phyloP scores from a whole-genome alignment of 2,113 vertebrate genomes.

The Odocoileus hemionus region DNA sequence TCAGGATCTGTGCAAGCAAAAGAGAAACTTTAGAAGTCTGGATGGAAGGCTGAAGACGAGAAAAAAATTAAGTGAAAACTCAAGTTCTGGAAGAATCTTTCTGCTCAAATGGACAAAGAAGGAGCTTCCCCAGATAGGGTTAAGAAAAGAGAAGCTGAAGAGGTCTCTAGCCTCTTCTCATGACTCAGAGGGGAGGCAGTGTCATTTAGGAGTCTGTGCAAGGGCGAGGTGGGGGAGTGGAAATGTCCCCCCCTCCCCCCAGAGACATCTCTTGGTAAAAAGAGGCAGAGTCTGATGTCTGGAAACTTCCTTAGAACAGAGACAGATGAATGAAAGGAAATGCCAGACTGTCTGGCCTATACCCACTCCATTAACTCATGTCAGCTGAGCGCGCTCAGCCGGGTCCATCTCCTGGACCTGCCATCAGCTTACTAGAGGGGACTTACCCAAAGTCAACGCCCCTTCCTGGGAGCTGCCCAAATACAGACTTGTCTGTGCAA shows the following conservation, averaged over 20 bases:
- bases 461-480: neutral
- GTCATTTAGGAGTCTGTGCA: neutral
- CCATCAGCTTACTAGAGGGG: neutral
- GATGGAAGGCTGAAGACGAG: neutral
- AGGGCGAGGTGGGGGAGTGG: neutral
- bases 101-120: constrained; percentile 52
- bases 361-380: neutral
- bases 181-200: neutral
- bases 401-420: neutral
- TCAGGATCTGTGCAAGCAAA: constrained; percentile 11
- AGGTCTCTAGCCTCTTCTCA: neutral
- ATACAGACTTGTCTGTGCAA: neutral
- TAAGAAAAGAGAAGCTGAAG: neutral
- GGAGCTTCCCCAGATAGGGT: neutral
- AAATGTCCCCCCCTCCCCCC: neutral
- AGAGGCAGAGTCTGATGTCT: neutral
- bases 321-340: neutral
- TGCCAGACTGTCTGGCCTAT: neutral
- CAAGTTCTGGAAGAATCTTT: constrained; percentile 14
- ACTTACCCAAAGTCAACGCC: neutral
- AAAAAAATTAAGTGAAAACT: neutral
- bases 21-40: neutral
- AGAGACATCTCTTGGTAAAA: neutral
- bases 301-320: neutral
- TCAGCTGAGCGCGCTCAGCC: neutral